Evolutionary conservation across 2,888 invertebrate genomes (phyloP), one percentile per base, ranked within the genome.

Genomic region (Thumatha senex): DNA sequence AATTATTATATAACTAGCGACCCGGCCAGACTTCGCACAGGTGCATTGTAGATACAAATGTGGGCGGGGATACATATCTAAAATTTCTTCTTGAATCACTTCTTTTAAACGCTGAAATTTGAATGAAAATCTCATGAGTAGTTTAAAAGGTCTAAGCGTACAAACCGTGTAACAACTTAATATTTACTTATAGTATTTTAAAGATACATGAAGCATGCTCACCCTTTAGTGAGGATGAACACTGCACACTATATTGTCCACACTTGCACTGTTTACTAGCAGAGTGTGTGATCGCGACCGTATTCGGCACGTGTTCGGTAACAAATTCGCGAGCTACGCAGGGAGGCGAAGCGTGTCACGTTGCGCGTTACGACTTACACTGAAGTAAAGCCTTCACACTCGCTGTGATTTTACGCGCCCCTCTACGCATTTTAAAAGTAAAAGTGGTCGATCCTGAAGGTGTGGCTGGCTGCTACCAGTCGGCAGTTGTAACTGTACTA

Each of bases 371-470:
- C 76, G 65, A 72, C 74, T 74, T 71, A 63, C 62, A 80, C 77
- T 78, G 77, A 67, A 58, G 57, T 56, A 60, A 63, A 74, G 58
- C 63, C 66, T 63, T 60, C 63, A 70, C 62, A 74, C 70, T 61
- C 70, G 63, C 70, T 61, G 67, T 63, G 67, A 76, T 74, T 70
- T 72, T 68, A 76, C 72, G 72, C 76, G 75, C 82, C 82, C 84
- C 83, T 61, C 84, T 80, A 80, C 80, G 67, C 70, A 77, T 72
- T 77, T 77, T 75, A 78, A 85, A 89, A 89, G 89, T 89, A 89
- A 89, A 89, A 89, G 89, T 89, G 82, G 79, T 80, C 71, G 69
- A 78, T 87, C 89, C 86, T 76, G 69, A 78, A 84, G 86, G 86
- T 80, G 83, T 81, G 83, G 75, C 74, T 51, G 52, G 41, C 41